Base-by-base conservation (phyloP, 2,797 vertebrate species). In the Sebastes goodei region DNA sequence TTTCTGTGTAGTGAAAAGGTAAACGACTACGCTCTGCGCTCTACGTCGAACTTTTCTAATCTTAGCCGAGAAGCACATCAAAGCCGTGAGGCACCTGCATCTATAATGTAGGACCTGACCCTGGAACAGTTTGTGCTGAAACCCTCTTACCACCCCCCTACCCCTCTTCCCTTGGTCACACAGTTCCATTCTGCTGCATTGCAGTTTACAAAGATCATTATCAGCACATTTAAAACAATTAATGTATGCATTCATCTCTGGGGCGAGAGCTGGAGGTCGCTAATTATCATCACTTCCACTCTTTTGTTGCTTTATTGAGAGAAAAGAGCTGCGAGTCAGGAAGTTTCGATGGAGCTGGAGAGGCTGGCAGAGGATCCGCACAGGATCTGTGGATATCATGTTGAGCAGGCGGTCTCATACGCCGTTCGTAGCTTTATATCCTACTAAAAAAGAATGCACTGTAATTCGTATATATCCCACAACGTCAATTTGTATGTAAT, bases 181-280 rank as follows among this genome's bases (percentile, higher is more conserved):
- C 65, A 52, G 73, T 81, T 78, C 21, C 77, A 76, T 83, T 91
- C 61, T 90, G 91, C 92, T 83, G 83, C 82, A 74, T 17, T 89
- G 89, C 91, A 91, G 74, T 86, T 92, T 86, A 70, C 74, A 78
- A 92, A 90, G 77, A 88, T 88, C 81, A 83, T 89, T 89, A 89
- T 93, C 92, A 94, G 92, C 92, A 93, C 83, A 91, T 94, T 92
- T 89, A 86, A 75, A 90, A 92, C 85, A 89, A 92, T 92, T 89
- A 90, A 91, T 91, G 85, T 68, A 88, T 88, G 88, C 76, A n/a
- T 83, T 85, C 77, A 72, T 93, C 90, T 89, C 79, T 27, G 62
- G 85, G 89, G 88, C 76, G n/a, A 75, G 77, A 85, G 88, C 83
- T 71, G 66, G 81, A 84, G 84, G 77, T 79, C 53, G 68, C 83